Percentiles rank a stretch among this genome's conserved stretches.
These are phyloP conservation scores for Solenopsis invicta DNA, from an alignment of 1,140 invertebrate species.

Conservation along the genomic window DNA sequence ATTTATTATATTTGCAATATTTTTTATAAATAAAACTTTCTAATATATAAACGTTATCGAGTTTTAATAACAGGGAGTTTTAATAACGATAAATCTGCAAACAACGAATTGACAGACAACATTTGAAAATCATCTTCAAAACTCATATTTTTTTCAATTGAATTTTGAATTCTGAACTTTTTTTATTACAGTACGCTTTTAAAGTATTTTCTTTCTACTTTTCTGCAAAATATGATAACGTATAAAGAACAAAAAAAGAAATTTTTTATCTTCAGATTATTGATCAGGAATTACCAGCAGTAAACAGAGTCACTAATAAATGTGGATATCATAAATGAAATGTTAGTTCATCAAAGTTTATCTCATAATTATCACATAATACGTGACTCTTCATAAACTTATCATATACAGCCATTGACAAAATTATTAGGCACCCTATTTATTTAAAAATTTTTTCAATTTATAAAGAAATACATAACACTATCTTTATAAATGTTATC, in stretches of 20 bases:
- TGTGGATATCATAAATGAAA: background rate
- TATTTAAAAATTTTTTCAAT: too few relatives aligned
- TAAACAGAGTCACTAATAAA: background rate
- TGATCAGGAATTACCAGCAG: too few relatives aligned
- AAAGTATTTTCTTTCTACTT: background rate
- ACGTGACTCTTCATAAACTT: too few relatives aligned
- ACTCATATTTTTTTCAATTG: background rate
- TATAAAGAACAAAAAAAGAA: background rate
- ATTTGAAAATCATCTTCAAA: background rate
- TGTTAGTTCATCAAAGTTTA: background rate
- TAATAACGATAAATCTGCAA: background rate
- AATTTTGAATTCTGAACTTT: background rate
- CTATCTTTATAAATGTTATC: too few relatives aligned
- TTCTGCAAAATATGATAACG: background rate
- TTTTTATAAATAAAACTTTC: background rate
- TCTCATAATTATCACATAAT: background rate
- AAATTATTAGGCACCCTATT: too few relatives aligned
- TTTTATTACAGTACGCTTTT: background rate
- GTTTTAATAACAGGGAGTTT: too few relatives aligned
- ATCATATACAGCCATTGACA: too few relatives aligned
- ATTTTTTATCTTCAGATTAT: background rate
- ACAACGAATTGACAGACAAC: background rate
- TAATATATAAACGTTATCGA: background rate
- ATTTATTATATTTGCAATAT: background rate
- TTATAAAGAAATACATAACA: too few relatives aligned